Conservation (phyloP, 2,113 vertebrate genomes). For the Junco hyemalis region DNA sequence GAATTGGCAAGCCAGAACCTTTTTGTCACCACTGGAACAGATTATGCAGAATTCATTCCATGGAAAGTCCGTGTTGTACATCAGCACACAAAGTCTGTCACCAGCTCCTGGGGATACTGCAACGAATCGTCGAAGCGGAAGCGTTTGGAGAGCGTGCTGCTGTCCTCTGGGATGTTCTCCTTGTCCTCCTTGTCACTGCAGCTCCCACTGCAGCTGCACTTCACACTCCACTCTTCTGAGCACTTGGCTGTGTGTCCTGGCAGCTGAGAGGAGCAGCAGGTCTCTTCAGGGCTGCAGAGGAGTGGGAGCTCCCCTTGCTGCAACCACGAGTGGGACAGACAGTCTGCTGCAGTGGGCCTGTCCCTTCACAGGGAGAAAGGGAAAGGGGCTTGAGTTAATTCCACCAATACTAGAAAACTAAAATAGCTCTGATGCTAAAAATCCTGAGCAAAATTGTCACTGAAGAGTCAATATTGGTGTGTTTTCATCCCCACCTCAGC, state of each 20-base stretch:
- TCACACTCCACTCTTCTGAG: conserved; percentile 76
- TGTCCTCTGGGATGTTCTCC: conserved; percentile 88
- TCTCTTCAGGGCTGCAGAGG: conserved; percentile 59
- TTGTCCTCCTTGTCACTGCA: conserved; percentile 85
- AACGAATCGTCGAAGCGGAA: conserved; percentile 86
- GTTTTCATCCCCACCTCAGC: background rate
- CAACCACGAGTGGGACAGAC: conserved; percentile 90
- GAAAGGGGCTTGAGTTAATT: background rate
- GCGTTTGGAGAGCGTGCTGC: conserved; percentile 80
- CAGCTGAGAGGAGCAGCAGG: conserved; percentile 46
- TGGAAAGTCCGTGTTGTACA: background rate
- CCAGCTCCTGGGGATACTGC: conserved; percentile 71
- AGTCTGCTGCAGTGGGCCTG: conserved; percentile 86
- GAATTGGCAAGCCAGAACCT: conserved; percentile 33
- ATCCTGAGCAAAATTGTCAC: background rate
- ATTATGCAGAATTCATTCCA: conserved; percentile 26
- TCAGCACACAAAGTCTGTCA: conserved; percentile 74
- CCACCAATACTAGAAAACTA: background rate
- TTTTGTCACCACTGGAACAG: background rate
- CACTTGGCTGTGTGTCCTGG: conserved; percentile 57
- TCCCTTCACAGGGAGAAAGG: conserved; percentile 73
- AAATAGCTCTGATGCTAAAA: background rate
- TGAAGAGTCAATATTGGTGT: background rate
- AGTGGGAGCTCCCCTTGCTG: conserved; percentile 75
- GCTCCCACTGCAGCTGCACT: conserved; percentile 71